Evolutionary conservation across 2,888 invertebrate genomes (phyloP), one percentile per base, ranked within the genome.

Genomic region (Spisula solida): DNA sequence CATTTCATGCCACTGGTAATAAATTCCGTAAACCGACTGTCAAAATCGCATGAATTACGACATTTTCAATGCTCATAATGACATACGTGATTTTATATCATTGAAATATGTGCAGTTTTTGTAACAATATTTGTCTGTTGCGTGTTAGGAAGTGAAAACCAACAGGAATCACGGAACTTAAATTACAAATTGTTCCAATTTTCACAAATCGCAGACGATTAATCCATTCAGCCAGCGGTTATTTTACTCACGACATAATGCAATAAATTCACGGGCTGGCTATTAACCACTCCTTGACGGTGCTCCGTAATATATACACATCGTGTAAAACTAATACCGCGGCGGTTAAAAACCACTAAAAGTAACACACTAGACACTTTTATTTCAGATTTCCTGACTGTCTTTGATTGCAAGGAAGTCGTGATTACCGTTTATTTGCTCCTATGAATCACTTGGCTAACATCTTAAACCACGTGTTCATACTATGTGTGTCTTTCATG

Each of bases 111-210:
- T 2, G 20, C 25, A 66, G 10, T 66, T 25, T n/a, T 25, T 25
- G 60, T n/a, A 25, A 25, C 10, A 25, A 25, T 66, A 66, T 66
- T 66, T 12, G 60, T 25, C 60, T 66, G 4, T 25, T 25, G 60
- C 60, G 60, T 66, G 60, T 66, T 25, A 66, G 12, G 8, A n/a
- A 66, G 0, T 20, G 25, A 66, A 66, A 25, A 25, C 6, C 2
- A 25, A n/a, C n/a, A n/a, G 25, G 25, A n/a, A 66, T 66, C 25
- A 12, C n/a, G 25, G 25, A 66, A 66, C 60, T 66, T 66, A 66
- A 66, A 66, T 66, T 66, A 66, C 60, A 66, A 66, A 66, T 25
- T 66, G 25, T 10, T 66, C 8, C 60, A 66, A 66, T 66, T 66
- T 25, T 66, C 56, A n/a, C 4, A 25, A 66, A 25, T 25, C 60